Percentiles rank a stretch among this genome's conserved stretches.
Evolutionary conservation across 92 coral and sea anemone species (phyloP).

Genomic region (Palythoa grandiflora): DNA sequence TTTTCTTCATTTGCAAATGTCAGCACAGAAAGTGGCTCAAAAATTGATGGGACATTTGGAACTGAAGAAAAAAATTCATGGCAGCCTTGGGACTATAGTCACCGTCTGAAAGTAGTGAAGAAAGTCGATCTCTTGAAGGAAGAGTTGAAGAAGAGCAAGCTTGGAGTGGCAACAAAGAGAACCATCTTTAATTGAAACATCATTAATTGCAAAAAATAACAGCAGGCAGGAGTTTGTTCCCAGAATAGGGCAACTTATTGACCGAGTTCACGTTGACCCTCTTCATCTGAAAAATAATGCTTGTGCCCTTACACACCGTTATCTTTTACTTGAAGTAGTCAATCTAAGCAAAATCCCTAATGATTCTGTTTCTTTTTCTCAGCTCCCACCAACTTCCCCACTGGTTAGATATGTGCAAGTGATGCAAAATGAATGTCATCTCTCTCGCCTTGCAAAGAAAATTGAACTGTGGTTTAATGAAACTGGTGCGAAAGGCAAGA

Average conservation of each 20-base stretch:
- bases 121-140: conserved; percentile 35
- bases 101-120: conserved; percentile 45
- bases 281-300: not conserved
- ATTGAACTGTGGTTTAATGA: not conserved
- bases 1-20: conserved; percentile 18
- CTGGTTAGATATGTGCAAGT: not conserved
- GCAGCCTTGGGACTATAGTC: conserved; percentile 58
- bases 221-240: conserved; percentile 67
- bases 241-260: conserved; percentile 39
- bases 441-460: conserved; percentile 1
- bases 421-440: conserved; percentile 1
- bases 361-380: conserved; percentile 46
- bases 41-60: conserved; percentile 49
- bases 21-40: not conserved
- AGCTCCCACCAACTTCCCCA: conserved; percentile 11
- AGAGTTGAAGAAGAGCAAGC: conserved; percentile 31
- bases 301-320: conserved; percentile 40
- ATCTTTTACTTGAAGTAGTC: conserved; percentile 55
- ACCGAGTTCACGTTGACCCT: conserved; percentile 21
- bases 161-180: conserved; percentile 49
- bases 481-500: conserved; percentile 9
- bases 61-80: conserved; percentile 40
- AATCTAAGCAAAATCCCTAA: conserved; percentile 36
- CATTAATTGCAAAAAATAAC: conserved; percentile 35
- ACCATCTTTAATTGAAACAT: conserved; percentile 48